These are phyloP conservation scores for Girardia tigrina DNA, from an alignment of 2,888 invertebrate genomes.

Conservation along the genomic window DNA sequence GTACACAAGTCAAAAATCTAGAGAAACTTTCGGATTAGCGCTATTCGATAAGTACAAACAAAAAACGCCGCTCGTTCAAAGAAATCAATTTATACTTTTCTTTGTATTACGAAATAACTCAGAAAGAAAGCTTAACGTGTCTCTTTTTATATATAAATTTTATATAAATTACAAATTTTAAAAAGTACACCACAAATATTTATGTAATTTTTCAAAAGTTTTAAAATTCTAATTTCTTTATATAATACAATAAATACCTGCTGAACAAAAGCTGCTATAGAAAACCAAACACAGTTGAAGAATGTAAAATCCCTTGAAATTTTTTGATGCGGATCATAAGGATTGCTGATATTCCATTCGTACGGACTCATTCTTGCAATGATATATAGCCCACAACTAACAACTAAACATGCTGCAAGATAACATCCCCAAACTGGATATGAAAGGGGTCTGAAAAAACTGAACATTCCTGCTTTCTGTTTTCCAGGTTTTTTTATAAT, in stretches of 20 bases:
- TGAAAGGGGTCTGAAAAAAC: slow-evolving; percentile 35
- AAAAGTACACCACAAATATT: too few species aligned
- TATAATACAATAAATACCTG: background rate
- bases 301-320: slow-evolving; percentile 28
- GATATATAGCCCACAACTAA: slow-evolving; percentile 33
- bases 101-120: too few species aligned
- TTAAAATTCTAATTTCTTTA: too few species aligned
- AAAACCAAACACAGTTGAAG: slow-evolving; percentile 35
- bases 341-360: slow-evolving; percentile 33
- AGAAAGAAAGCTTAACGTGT: too few species aligned
- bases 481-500: slow-evolving; percentile 37
- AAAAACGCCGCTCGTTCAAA: too few species aligned
- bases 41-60: too few species aligned
- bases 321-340: slow-evolving; percentile 3
- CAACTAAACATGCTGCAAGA: slow-evolving; percentile 31
- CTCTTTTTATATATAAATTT: too few species aligned
- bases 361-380: slow-evolving; percentile 34
- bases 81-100: too few species aligned
- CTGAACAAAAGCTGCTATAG: slow-evolving; percentile 37
- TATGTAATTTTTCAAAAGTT: too few species aligned
- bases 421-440: slow-evolving; percentile 31
- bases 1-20: too few species aligned
- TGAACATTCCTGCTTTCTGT: slow-evolving; percentile 37
- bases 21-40: too few species aligned
- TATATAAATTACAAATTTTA: too few species aligned